phyloP scores from a whole-genome alignment of 1,140 invertebrate genomes.

The Heliothis subflexa region DNA sequence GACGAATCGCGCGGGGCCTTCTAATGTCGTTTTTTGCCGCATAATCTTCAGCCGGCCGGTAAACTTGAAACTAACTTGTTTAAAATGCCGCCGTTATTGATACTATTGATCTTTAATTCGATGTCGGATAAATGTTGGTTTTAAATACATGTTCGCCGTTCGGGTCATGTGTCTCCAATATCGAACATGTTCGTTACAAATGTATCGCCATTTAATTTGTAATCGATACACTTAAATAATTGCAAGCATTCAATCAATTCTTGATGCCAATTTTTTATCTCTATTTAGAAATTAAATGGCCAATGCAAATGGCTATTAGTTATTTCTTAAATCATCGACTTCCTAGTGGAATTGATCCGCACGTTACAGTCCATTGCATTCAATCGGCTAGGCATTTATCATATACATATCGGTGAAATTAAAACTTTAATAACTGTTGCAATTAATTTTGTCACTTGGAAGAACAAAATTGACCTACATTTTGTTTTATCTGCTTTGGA shows the following conservation, averaged over 20 bases:
- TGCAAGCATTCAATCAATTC: not conserved
- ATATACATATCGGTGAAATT: not conserved
- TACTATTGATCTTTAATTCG: constrained; percentile 6
- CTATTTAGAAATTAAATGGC: not conserved
- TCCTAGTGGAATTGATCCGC: not conserved
- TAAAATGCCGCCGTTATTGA: constrained; percentile 2
- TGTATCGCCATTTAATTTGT: not conserved
- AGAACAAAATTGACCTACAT: not conserved
- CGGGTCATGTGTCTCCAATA: too few species aligned
- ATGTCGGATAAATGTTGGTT: not conserved
- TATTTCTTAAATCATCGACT: not conserved
- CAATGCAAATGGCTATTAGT: constrained; percentile 3
- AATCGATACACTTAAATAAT: not conserved
- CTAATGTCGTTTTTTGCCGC: constrained; percentile 65
- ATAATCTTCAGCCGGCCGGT: constrained; percentile 36
- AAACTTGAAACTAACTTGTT: not conserved
- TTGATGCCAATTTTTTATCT: not conserved
- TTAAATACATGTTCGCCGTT: too few species aligned
- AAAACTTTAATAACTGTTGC: not conserved
- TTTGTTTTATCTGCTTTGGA: constrained; percentile 3
- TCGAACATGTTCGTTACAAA: not conserved
- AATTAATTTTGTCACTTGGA: not conserved
- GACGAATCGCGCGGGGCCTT: constrained; percentile 58
- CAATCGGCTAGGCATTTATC: not conserved
- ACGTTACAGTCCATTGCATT: not conserved